A percentile compares a stretch with the other conserved stretches of the same genome.
Conservation (phyloP, 2,797 vertebrate genomes). For the Amblyraja radiata region DNA sequence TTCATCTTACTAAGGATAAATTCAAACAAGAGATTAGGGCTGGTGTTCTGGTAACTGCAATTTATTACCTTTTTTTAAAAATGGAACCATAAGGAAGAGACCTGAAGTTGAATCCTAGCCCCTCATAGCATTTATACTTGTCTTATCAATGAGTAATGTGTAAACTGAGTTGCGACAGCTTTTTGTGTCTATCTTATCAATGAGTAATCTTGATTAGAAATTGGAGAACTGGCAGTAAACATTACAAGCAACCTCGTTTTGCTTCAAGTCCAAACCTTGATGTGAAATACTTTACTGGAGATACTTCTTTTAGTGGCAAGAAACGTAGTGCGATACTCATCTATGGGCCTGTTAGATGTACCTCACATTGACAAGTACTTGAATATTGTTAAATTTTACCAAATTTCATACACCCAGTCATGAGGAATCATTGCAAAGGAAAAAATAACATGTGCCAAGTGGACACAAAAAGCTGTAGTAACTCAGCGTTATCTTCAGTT, state of each 20-base stretch:
- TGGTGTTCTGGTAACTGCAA: conserved; percentile 25
- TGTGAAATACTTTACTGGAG: not conserved
- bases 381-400: no score
- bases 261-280: not conserved
- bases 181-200: not conserved
- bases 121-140: not conserved
- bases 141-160: no score
- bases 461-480: no score
- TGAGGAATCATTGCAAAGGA: not conserved
- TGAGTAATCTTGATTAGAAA: not conserved
- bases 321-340: not conserved
- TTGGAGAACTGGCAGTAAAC: not conserved
- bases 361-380: no score
- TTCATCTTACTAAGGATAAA: not conserved
- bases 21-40: not conserved
- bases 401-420: not conserved
- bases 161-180: no score
- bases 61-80: not conserved
- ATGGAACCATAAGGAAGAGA: not conserved
- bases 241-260: not conserved
- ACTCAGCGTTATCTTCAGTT: no score
- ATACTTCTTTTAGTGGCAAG: not conserved
- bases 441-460: not conserved
- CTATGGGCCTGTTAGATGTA: not conserved
- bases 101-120: not conserved